Evolutionary conservation across 2,888 invertebrate genomes (phyloP).

Genomic region (Gibbula magus): DNA sequence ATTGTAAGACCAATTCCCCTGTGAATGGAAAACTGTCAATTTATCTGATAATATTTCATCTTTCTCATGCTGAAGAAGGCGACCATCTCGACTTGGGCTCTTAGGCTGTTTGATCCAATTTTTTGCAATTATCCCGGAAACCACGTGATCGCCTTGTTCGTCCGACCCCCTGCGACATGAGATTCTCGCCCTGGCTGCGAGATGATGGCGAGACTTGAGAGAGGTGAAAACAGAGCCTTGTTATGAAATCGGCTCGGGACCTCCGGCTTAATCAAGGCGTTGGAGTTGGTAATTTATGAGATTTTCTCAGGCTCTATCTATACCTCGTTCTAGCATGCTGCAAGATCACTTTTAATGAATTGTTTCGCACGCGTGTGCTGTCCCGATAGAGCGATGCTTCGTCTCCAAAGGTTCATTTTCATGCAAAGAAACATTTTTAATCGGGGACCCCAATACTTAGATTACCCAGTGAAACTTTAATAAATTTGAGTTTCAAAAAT

Average conservation of each 20-base stretch:
- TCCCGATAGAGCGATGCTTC: no score
- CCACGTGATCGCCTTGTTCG: conserved; percentile 29
- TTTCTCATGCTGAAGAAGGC: conserved; percentile 8
- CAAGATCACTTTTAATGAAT: no score
- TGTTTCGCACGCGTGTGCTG: no score
- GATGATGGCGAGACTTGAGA: neutral
- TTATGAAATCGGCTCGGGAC: neutral
- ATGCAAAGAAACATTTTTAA: no score
- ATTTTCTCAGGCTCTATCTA: conserved; percentile 13
- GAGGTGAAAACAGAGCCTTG: neutral
- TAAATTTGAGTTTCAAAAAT: no score
- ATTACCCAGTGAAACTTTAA: no score
- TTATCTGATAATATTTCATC: conserved; percentile 25
- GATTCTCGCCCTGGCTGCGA: neutral
- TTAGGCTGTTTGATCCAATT: conserved; percentile 33
- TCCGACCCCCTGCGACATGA: neutral
- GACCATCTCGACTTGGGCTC: neutral
- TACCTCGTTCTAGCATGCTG: neutral
- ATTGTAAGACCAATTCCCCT: conserved; percentile 23
- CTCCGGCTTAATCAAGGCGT: neutral
- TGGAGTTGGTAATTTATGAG: neutral
- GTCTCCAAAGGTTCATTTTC: no score
- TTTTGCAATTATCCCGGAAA: conserved; percentile 30
- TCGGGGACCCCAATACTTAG: no score
- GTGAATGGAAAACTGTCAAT: conserved; percentile 24